phyloP scores from a whole-genome alignment of 2,113 vertebrate species.

The Ardeotis arabs region DNA sequence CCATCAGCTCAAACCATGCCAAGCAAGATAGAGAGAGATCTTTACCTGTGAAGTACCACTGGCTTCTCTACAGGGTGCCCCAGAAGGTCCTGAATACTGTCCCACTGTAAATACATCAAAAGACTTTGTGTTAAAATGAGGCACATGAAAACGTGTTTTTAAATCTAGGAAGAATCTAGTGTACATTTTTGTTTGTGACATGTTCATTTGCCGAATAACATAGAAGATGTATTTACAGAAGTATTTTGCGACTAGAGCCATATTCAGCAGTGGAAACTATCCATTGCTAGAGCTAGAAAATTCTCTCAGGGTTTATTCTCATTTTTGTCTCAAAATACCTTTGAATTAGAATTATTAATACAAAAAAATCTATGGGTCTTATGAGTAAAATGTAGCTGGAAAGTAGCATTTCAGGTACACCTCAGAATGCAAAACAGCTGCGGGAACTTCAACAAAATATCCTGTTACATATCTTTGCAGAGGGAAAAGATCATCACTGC shows the following conservation, averaged over 20 bases:
- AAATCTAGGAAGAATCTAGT: not conserved
- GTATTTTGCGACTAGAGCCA: not conserved
- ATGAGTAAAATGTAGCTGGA: not conserved
- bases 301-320: not conserved
- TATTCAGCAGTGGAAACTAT: not conserved
- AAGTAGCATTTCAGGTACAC: not conserved
- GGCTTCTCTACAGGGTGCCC: constrained; percentile 97
- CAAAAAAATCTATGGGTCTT: not conserved
- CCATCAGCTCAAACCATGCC: not conserved
- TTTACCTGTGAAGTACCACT: constrained; percentile 96
- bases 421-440: not conserved
- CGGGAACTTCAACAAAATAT: not conserved
- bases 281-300: not conserved
- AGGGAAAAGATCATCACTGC: not conserved
- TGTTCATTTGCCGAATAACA: not conserved
- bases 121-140: not conserved
- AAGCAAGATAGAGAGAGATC: not conserved
- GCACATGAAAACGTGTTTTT: not conserved
- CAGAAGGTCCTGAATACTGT: constrained; percentile 93
- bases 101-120: constrained; percentile 84
- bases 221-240: not conserved
- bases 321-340: not conserved
- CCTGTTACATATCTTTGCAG: not conserved
- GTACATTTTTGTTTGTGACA: not conserved
- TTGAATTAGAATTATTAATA: not conserved